Evolutionary conservation across 1,140 invertebrate genomes (phyloP), one percentile per base, ranked within the genome.

Genomic region (Andrena cerasifolii): DNA sequence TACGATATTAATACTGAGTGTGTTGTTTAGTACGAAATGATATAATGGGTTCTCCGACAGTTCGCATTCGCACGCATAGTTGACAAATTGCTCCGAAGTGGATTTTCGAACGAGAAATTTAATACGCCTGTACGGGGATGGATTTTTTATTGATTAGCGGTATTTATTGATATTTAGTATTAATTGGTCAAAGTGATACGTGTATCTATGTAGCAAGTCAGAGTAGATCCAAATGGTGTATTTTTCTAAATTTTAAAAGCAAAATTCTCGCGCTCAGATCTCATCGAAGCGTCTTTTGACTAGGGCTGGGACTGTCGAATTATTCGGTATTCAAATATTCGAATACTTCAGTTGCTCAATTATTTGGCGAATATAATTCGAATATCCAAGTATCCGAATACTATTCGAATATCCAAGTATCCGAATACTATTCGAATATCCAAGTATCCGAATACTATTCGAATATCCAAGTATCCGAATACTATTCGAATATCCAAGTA

Each of bases 221-320:
- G 72, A 90, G 63, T 89, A 87, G 84, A 89, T n/a, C 66, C 85
- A 84, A 72, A 83, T 70, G 56, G 62, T 89, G 88, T 91, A 91
- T 91, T 91, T 91, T 91, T 90, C 89, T 90, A 91, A 91, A 91
- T 90, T 90, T 85, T 86, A 85, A 71, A 77, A 73, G 73, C 71
- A 79, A 87, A 82, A 86, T 78, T 86, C 43, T 75, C 71, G 67
- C 43, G 51, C 70, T 79, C 73, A 80, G 56, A 24, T 73, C 53
- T 84, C 26, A 45, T 54, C 24, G 47, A 76, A 80, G 61, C 43
- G 45, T 21, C 62, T 66, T 80, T 80, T 73, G 58, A 78, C 68
- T n/a, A n/a, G n/a, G n/a, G n/a, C n/a, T n/a, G n/a, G n/a, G n/a
- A n/a, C n/a, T n/a, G n/a, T n/a, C n/a, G n/a, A n/a, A n/a, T n/a